phyloP scores from a whole-genome alignment of 2,888 invertebrate genomes.

The Arctia plantaginis region DNA sequence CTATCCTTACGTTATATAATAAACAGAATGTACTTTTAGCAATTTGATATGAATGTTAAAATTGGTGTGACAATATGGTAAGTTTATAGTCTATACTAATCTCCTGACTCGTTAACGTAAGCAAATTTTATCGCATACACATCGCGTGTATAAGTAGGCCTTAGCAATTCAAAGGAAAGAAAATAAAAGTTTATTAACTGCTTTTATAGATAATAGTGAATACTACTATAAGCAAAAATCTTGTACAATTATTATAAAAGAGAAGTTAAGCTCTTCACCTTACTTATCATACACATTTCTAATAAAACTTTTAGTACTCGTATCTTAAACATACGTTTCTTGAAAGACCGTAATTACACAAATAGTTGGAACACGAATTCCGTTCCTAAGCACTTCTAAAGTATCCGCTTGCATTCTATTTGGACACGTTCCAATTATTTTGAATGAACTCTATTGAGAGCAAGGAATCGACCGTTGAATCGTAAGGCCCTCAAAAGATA shows the following conservation, averaged over 20 bases:
- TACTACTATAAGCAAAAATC: background rate
- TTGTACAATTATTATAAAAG: background rate
- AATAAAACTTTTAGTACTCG: background rate
- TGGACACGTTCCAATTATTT: constrained; percentile 46
- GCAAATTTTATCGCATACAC: background rate
- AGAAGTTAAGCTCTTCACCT: background rate
- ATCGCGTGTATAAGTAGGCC: too few species aligned
- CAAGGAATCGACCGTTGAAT: constrained; percentile 33
- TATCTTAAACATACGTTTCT: background rate
- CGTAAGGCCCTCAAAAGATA: constrained; percentile 27
- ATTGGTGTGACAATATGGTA: too few species aligned
- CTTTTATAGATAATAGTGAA: background rate
- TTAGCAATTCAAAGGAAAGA: background rate
- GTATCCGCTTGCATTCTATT: constrained; percentile 43
- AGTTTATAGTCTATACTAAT: background rate
- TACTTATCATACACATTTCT: background rate
- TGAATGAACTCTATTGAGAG: constrained; percentile 42
- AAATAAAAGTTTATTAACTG: background rate
- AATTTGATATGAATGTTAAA: too few species aligned
- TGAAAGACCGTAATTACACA: background rate
- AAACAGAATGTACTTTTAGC: too few species aligned
- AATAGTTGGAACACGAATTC: constrained; percentile 21
- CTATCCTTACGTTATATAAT: too few species aligned
- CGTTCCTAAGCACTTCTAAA: constrained; percentile 32
- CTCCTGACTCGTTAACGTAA: background rate